Conservation (phyloP, 2,888 invertebrate genomes). For the Lasioglossum vierecki region DNA sequence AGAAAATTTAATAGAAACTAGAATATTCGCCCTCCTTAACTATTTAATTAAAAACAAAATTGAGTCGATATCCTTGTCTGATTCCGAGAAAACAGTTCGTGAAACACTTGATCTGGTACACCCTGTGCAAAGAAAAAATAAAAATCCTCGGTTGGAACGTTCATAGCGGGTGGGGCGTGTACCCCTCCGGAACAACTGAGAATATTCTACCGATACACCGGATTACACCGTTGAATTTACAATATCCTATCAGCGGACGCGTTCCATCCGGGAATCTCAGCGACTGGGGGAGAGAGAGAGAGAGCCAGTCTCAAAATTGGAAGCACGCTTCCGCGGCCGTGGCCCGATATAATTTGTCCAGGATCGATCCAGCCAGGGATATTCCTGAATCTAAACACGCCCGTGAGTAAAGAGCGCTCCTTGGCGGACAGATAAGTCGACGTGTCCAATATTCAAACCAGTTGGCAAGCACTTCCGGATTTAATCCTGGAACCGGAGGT, state of each 20-base stretch:
- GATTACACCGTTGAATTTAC: constrained; percentile 38
- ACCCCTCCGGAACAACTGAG: not conserved
- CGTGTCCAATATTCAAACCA: constrained; percentile 72
- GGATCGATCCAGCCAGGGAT: constrained; percentile 41
- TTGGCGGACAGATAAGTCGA: constrained; percentile 64
- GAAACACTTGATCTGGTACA: too few relatives aligned
- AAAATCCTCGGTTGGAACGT: not conserved
- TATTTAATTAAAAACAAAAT: too few relatives aligned
- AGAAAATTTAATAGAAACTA: too few relatives aligned
- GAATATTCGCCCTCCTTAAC: too few relatives aligned
- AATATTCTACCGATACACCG: constrained; percentile 5
- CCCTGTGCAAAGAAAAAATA: too few relatives aligned
- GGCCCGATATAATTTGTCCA: constrained; percentile 48
- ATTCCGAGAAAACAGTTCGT: too few relatives aligned
- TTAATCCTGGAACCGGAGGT: constrained; percentile 62
- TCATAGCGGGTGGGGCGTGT: not conserved
- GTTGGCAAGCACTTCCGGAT: constrained; percentile 72
- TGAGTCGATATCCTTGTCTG: too few relatives aligned
- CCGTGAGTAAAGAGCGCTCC: constrained; percentile 54
- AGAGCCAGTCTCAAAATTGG: constrained; percentile 38
- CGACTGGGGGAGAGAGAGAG: not conserved
- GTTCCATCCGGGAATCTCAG: constrained; percentile 11
- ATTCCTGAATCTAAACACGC: constrained; percentile 64
- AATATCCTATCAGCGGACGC: constrained; percentile 24
- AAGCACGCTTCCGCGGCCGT: constrained; percentile 19